Base-by-base conservation (phyloP, 2,888 invertebrate genomes). In the Tillus elongatus region DNA sequence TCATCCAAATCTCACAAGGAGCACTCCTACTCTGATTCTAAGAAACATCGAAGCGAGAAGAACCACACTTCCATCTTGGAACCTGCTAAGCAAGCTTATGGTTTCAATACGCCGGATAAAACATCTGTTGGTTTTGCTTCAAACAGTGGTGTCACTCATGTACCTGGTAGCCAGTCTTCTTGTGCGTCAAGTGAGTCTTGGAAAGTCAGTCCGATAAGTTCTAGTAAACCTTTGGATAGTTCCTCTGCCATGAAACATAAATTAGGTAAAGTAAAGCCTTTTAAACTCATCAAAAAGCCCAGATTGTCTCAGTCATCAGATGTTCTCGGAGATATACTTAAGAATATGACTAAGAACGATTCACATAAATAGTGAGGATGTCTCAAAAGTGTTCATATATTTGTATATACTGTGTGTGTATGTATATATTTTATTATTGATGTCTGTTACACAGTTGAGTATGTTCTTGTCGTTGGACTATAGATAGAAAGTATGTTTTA, bases 281-380 rank as follows among this genome's bases (percentile, higher is more conserved):
- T 47, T 30, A 59, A 56, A 49, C 42, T 45, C 27, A 46, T 56
- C 32, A 60, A 61, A 47, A 51, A 45, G 13, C 48, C 56, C 32
- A 41, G 52, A 39, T 47, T 52, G 28, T 56, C 59, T 11, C 56
- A 57, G 35, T 60, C 60, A 4, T 54, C 61, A 11, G 65, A 65
- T 44, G 52, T 65, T 30, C 52, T 65, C 30, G 65, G 65, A 30
- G 64, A 65, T 52, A 65, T 65, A 39, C 45, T 65, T 31, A 64
- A 64, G 46, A 55, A 60, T 43, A 65, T 65, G 65, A 60, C 59
- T 41, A 61, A 58, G 40, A 55, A 56, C 43, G 59, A 61, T 49
- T 57, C 56, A 28, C 55, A 54, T 39, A 58, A 58, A 52, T 58
- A 56, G 52, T 57, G 58, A 50, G 54, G 53, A 51, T n/a, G 28